Percentiles rank a stretch among this genome's conserved stretches.
These are phyloP conservation scores for Strix uralensis DNA, from an alignment of 2,113 vertebrate species.

Conservation along the genomic window DNA sequence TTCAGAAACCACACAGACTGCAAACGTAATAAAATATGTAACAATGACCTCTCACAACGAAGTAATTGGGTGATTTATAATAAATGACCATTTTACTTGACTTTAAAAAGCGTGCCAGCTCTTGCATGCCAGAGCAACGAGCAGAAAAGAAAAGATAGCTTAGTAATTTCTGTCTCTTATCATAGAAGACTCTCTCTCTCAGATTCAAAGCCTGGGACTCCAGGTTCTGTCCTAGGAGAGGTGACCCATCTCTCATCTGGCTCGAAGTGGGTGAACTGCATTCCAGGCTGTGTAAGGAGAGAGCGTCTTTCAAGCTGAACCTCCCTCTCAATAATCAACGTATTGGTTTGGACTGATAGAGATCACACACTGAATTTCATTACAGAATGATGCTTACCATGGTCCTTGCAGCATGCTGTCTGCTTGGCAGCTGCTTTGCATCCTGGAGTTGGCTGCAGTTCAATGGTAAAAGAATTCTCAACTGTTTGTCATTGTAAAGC, in stretches of 20 bases:
- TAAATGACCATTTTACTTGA: not conserved
- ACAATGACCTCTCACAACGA: not conserved
- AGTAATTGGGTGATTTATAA: not conserved
- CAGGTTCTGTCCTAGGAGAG: not conserved
- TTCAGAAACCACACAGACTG: not conserved
- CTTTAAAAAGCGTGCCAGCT: not conserved
- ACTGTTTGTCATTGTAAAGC: not conserved
- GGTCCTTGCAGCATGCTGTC: not conserved
- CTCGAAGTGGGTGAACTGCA: not conserved
- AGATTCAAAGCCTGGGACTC: not conserved
- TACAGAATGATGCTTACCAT: not conserved
- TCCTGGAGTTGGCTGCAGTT: not conserved
- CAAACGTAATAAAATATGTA: not conserved
- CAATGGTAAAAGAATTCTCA: not conserved
- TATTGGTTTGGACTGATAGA: not conserved
- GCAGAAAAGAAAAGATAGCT: fast-evolving
- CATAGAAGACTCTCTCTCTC: fast-evolving
- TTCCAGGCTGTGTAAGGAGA: not conserved
- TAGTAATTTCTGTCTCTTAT: not conserved
- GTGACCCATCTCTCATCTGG: not conserved
- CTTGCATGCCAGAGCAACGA: not conserved
- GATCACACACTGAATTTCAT: not conserved
- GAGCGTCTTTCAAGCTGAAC: not conserved
- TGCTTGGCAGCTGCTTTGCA: not conserved
- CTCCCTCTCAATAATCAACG: not conserved